A percentile compares a stretch with the other conserved stretches of the same genome.
phyloP scores from a whole-genome alignment of 2,113 vertebrate genomes.

The Phrynocephalus versicolor region DNA sequence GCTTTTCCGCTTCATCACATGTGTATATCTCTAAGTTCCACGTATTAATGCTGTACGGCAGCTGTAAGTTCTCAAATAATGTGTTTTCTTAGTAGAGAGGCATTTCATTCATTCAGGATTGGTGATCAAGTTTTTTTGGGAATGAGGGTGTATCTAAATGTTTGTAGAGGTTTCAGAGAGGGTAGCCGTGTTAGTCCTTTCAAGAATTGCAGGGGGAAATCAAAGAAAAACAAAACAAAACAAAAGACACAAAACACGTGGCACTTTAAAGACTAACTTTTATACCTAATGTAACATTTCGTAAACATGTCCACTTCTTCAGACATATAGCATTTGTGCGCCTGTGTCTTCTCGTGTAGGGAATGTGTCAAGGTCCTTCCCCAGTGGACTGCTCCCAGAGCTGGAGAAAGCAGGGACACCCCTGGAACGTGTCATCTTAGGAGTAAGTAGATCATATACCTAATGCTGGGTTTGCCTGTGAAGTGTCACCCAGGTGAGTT shows the following conservation, averaged over 20 bases:
- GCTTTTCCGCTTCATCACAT: background rate
- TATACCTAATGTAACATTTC: too few relatives aligned
- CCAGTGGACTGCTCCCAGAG: background rate
- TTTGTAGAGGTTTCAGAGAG: too few relatives aligned
- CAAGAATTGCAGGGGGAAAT: too few relatives aligned
- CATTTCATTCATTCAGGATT: background rate
- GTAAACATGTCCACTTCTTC: too few relatives aligned
- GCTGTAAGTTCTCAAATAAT: background rate
- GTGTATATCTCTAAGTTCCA: background rate
- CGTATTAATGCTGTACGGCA: too few relatives aligned
- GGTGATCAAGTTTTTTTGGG: background rate
- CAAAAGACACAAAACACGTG: too few relatives aligned
- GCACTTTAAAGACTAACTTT: too few relatives aligned
- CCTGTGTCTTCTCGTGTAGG: background rate
- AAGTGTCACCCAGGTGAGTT: too few relatives aligned
- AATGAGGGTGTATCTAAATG: background rate
- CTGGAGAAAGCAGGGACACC: background rate
- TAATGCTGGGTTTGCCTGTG: background rate
- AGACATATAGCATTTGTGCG: background rate
- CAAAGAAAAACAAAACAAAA: too few relatives aligned
- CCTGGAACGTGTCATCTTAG: background rate
- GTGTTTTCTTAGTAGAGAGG: background rate
- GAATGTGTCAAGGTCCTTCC: conserved; percentile 1
- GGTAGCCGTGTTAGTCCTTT: too few relatives aligned
- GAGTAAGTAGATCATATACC: background rate